Evolutionary conservation across 2,113 vertebrate species (phyloP).

Genomic region (Lonchura striata): DNA sequence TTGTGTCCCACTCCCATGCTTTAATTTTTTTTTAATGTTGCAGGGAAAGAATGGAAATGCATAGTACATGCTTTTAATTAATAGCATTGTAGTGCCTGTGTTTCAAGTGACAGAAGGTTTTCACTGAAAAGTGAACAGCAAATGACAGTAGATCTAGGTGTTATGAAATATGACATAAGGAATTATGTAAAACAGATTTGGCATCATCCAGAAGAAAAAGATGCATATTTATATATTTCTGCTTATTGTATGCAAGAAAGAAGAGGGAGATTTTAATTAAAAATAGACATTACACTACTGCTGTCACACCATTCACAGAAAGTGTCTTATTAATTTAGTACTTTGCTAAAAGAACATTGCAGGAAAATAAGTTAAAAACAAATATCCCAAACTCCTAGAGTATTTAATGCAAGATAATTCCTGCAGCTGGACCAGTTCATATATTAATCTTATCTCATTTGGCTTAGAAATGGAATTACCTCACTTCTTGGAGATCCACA

Average conservation of each 20-base stretch:
- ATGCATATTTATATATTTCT: neutral
- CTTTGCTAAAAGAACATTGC: neutral
- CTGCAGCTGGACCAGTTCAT: neutral
- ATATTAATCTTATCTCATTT: neutral
- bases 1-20: fast-evolving
- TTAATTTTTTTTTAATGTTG: neutral
- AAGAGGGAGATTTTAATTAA: neutral
- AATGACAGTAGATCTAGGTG: neutral
- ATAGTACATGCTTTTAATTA: neutral
- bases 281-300: neutral
- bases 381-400: neutral
- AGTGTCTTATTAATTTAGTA: neutral
- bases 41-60: neutral
- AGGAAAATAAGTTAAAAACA: neutral
- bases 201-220: neutral
- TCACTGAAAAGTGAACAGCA: neutral
- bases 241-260: neutral
- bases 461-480: neutral
- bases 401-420: neutral
- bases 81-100: neutral
- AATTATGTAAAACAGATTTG: neutral
- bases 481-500: conserved; percentile 20
- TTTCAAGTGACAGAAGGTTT: neutral
- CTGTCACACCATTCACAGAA: neutral
- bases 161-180: neutral